phyloP scores from a whole-genome alignment of 2,797 vertebrate genomes.

The Mormyrus proboscirostris region DNA sequence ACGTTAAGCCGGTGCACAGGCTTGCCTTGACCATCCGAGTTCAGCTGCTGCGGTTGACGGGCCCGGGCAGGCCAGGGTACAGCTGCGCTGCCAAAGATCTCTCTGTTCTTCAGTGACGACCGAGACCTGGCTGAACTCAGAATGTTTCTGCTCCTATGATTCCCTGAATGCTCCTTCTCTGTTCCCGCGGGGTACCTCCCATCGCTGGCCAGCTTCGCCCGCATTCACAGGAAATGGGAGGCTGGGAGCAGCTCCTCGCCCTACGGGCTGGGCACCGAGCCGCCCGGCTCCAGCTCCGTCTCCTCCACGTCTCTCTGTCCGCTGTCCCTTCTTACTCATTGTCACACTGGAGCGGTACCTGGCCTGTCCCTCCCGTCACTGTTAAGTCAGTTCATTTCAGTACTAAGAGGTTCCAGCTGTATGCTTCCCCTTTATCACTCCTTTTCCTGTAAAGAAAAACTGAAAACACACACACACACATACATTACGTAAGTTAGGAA shows the following conservation, averaged over 20 bases:
- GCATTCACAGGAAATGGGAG: background rate
- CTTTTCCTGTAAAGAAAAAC: conserved; percentile 57
- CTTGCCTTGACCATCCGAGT: background rate
- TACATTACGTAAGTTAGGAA: conserved; percentile 5
- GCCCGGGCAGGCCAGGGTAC: conserved; percentile 7
- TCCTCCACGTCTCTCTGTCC: conserved; percentile 8
- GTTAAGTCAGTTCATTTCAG: conserved; percentile 35
- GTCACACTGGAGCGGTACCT: background rate
- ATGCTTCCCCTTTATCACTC: conserved; percentile 44
- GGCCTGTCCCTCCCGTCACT: conserved; percentile 21
- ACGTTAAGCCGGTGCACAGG: background rate
- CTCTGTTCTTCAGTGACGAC: conserved; percentile 12
- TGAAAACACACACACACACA: conserved; percentile 31
- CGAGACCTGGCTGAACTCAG: background rate
- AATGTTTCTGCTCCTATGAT: background rate
- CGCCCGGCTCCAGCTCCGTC: background rate
- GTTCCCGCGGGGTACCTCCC: background rate
- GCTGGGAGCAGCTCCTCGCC: background rate
- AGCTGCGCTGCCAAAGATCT: conserved; percentile 18
- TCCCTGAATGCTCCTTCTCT: background rate
- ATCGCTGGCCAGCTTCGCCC: background rate
- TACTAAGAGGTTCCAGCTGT: conserved; percentile 30
- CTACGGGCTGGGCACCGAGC: conserved; percentile 5
- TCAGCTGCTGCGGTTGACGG: background rate
- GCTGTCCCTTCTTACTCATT: conserved; percentile 25